Conservation (phyloP, 2,113 vertebrate species). For the Odocoileus virginianus region DNA sequence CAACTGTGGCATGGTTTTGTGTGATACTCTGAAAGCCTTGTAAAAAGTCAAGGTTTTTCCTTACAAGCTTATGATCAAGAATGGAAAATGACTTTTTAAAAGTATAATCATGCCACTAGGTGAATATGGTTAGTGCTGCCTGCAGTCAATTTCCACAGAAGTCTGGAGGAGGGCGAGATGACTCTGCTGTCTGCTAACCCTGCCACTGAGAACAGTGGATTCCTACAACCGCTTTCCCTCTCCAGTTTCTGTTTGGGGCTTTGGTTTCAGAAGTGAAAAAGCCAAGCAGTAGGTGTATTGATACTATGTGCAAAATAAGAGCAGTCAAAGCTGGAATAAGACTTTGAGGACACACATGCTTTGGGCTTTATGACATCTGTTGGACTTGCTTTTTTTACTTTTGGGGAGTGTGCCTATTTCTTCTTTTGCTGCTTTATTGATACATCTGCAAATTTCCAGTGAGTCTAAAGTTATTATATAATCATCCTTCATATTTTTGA, state of each 20-base stretch:
- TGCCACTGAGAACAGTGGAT: background rate
- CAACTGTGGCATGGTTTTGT: background rate
- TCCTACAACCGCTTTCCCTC: background rate
- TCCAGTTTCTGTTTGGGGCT: background rate
- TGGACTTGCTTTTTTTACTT: background rate
- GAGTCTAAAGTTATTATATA: background rate
- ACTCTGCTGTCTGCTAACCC: too few species aligned
- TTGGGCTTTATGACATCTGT: background rate
- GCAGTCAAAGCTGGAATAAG: background rate
- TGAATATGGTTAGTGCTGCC: background rate
- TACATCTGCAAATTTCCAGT: background rate
- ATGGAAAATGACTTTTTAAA: background rate
- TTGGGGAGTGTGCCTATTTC: background rate
- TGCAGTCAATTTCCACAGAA: background rate
- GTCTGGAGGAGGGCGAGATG: background rate
- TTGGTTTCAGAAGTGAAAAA: background rate
- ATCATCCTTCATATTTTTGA: background rate
- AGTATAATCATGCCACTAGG: background rate
- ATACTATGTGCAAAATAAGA: background rate
- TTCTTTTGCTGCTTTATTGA: background rate
- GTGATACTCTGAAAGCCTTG: background rate
- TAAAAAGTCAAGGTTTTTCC: slow-evolving; percentile 23
- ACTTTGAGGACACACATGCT: background rate
- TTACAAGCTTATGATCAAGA: background rate
- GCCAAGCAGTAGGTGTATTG: background rate